Evolutionary conservation across 2,888 invertebrate species (phyloP).

Genomic region (Andricus quercusramuli): DNA sequence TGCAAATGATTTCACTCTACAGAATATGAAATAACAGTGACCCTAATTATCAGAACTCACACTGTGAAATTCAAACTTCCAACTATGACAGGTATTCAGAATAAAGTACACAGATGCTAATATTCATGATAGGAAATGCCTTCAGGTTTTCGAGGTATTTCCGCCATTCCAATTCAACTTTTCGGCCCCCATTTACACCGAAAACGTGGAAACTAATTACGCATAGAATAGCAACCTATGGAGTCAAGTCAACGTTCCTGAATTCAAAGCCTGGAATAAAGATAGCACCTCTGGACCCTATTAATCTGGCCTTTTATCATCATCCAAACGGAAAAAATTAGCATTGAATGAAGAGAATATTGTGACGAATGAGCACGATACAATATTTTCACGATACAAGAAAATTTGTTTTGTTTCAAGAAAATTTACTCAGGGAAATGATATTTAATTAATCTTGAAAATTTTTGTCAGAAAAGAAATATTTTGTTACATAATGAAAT

Average conservation of each 20-base stretch:
- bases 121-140: not conserved
- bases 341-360: too few species aligned
- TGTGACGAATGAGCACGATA: too few species aligned
- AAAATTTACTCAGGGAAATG: too few species aligned
- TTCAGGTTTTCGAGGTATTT: slow-evolving; percentile 14
- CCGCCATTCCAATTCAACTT: slow-evolving; percentile 44
- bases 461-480: too few species aligned
- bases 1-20: not conserved
- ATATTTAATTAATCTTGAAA: too few species aligned
- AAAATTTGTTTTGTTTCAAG: too few species aligned
- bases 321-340: too few species aligned
- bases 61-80: not conserved
- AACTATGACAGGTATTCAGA: not conserved
- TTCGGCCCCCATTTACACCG: slow-evolving; percentile 51
- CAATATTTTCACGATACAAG: too few species aligned
- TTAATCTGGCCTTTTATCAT: slow-evolving; percentile 50
- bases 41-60: not conserved
- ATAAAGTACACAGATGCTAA: not conserved
- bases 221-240: slow-evolving; percentile 18
- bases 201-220: slow-evolving; percentile 44
- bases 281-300: slow-evolving; percentile 13
- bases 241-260: slow-evolving; percentile 53
- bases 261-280: slow-evolving; percentile 45
- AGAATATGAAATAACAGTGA: not conserved
- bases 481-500: too few species aligned